Base-by-base conservation (phyloP, 2,797 vertebrate genomes). In the Sphenodon punctatus region DNA sequence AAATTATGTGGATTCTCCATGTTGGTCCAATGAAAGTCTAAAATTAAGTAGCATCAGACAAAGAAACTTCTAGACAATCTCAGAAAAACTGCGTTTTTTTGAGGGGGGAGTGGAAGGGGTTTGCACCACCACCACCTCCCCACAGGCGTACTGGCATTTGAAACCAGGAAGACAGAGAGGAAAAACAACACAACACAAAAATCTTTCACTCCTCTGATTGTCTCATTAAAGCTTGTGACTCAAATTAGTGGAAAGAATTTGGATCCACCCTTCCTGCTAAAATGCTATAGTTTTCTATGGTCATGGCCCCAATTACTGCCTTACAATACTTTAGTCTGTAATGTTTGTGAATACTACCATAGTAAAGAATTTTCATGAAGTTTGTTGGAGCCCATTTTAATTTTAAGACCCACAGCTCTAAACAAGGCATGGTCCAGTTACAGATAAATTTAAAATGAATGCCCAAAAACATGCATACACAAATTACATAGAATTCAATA, bases 351-450 rank as follows among this genome's bases (percentile, higher is more conserved):
- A 34, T 11, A 67, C 32, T 75, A 55, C 25, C 63, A 4, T 27
- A 59, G 38, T 66, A 49, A 61, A 42, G 9, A 60, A 71, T 63
- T 72, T 71, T 20, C 49, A 14, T 30, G 41, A 3, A 2, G 41
- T 80, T 56, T 22, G 67, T 66, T n/a, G n/a, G n/a, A 78, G 10
- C 19, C 58, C 78, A 63, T 5, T 23, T 22, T 39, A 32, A 4
- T 67, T 75, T 71, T 30, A 53, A 55, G 9, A 65, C 5, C 2
- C 8, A 39, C 49, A 60, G 67, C 36, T 6, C 13, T 27, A 34
- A 56, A 22, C 70, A 76, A 63, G 63, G 0, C 0, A 36, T 69
- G 80, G 0, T 0, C 49, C 68, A 17, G 71, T 15, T 59, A 64
- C 32, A 38, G 65, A 1, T 6, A 32, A 13, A 12, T n/a, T n/a